Conservation (phyloP, 1,140 invertebrate genomes). For the Neodiprion pinetum region DNA sequence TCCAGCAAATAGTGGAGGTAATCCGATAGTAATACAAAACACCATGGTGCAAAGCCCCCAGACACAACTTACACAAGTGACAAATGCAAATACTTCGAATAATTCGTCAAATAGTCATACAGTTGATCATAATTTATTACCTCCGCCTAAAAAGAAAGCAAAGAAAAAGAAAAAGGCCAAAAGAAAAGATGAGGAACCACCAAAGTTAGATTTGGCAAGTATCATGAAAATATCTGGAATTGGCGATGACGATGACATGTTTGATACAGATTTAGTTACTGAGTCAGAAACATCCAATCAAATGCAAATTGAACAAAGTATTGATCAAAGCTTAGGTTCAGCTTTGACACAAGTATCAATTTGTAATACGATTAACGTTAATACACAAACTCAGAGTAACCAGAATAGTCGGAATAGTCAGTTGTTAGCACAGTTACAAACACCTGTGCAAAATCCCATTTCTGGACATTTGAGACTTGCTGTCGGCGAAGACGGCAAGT, state of each 20-base stretch:
- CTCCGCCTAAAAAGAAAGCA: constrained; percentile 60
- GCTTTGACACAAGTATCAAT: constrained; percentile 44
- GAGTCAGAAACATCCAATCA: constrained; percentile 44
- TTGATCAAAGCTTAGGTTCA: constrained; percentile 26
- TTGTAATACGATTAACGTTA: constrained; percentile 39
- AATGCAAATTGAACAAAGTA: constrained; percentile 16
- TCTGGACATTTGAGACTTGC: constrained; percentile 59
- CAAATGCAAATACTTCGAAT: constrained; percentile 40
- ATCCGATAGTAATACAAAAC: constrained; percentile 59
- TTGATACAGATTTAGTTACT: constrained; percentile 50
- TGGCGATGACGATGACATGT: constrained; percentile 62
- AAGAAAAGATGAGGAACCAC: constrained; percentile 64
- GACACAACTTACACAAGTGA: constrained; percentile 52
- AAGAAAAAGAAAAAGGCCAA: constrained; percentile 62
- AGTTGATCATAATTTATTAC: constrained; percentile 53
- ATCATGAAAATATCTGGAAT: constrained; percentile 67
- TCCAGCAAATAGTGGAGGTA: constrained; percentile 51
- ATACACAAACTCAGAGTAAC: constrained; percentile 29
- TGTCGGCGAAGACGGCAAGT: constrained; percentile 61
- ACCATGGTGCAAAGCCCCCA: constrained; percentile 60
- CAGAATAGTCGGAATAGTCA: constrained; percentile 42
- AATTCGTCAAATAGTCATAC: constrained; percentile 46
- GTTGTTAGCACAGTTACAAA: constrained; percentile 55
- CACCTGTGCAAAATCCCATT: constrained; percentile 57
- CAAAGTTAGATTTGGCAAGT: constrained; percentile 63